Percentiles rank a stretch among this genome's conserved stretches.
Evolutionary conservation across 1,140 invertebrate species (phyloP).

Genomic region (Bombus vancouverensis): DNA sequence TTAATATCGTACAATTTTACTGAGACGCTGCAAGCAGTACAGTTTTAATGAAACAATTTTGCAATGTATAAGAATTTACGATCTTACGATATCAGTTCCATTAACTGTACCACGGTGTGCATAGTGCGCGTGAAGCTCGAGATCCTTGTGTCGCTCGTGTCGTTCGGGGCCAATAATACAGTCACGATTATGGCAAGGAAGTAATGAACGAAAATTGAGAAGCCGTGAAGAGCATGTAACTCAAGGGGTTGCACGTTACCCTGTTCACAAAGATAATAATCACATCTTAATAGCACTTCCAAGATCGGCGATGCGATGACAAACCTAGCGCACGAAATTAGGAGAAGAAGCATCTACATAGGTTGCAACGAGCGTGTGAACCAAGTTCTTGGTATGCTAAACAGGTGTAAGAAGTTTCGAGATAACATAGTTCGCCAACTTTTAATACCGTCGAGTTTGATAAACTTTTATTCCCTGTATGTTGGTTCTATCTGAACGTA

Average conservation of each 20-base stretch:
- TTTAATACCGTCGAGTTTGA: neutral
- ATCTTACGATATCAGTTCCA: no score
- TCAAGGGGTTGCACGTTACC: neutral
- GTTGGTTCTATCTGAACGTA: neutral
- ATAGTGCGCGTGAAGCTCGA: no score
- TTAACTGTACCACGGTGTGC: no score
- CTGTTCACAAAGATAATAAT: neutral
- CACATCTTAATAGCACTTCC: neutral
- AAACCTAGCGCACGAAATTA: neutral
- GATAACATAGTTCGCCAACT: neutral
- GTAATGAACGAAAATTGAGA: slow-evolving; percentile 18
- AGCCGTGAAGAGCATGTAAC: neutral
- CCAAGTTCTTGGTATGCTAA: no score
- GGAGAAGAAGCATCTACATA: no score
- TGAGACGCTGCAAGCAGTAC: no score
- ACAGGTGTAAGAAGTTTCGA: neutral
- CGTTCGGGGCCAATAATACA: neutral
- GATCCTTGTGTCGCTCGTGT: neutral
- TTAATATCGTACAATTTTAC: no score
- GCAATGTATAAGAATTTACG: no score
- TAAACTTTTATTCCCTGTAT: neutral
- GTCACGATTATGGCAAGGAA: slow-evolving; percentile 19
- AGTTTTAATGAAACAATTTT: no score
- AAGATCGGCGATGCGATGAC: neutral
- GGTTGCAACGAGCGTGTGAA: no score